Evolutionary conservation across 2,797 vertebrate genomes (phyloP).

Genomic region (Parauchenoglanis ngamensis): DNA sequence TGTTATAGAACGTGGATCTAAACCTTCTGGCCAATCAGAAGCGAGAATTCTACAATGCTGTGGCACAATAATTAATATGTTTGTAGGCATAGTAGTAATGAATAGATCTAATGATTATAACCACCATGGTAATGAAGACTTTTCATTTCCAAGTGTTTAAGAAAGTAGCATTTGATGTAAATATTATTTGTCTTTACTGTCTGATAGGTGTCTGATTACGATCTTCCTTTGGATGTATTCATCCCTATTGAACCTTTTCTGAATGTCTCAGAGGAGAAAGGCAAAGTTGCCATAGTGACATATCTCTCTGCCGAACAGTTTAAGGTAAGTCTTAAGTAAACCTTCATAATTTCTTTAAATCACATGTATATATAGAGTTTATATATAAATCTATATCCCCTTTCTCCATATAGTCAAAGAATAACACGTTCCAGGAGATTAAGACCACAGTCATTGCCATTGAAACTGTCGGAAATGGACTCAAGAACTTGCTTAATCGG

Average conservation of each 20-base stretch:
- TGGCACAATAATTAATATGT: background rate
- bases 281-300: slow-evolving; percentile 56
- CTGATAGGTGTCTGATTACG: background rate
- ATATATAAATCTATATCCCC: background rate
- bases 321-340: slow-evolving; percentile 56
- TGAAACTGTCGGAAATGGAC: slow-evolving; percentile 34
- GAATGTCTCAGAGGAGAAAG: slow-evolving; percentile 1
- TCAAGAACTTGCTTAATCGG: slow-evolving; percentile 12
- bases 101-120: background rate
- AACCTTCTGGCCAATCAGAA: background rate
- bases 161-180: background rate
- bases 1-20: too few species aligned
- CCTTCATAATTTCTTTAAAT: background rate
- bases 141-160: background rate
- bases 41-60: background rate
- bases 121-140: background rate
- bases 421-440: background rate
- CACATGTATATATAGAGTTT: background rate
- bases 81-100: too few species aligned
- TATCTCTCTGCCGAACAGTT: slow-evolving; percentile 58
- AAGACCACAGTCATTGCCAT: slow-evolving; percentile 62
- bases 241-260: slow-evolving; percentile 57
- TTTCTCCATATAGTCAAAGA: slow-evolving; percentile 5
- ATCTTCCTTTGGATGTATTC: slow-evolving; percentile 12
- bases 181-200: background rate